These are phyloP conservation scores for Heliconius hortense DNA, from an alignment of 2,888 invertebrate genomes.

Conservation along the genomic window DNA sequence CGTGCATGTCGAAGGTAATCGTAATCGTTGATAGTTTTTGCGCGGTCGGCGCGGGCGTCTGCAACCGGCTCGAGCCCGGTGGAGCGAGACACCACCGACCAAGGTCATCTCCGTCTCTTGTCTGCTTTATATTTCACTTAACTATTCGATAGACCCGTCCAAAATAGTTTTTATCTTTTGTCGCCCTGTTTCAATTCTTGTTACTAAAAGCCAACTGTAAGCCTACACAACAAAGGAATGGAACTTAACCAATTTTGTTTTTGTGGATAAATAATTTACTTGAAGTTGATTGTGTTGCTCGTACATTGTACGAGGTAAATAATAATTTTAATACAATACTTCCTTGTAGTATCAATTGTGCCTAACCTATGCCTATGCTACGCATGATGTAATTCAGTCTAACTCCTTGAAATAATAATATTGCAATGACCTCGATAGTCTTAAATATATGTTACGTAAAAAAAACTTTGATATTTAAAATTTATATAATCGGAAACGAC, in stretches of 20 bases:
- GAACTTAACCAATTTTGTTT: constrained; percentile 36
- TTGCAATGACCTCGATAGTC: not conserved
- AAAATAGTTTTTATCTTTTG: constrained; percentile 59
- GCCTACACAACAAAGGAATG: constrained; percentile 47
- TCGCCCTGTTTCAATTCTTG: constrained; percentile 45
- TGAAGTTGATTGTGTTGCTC: constrained; percentile 22
- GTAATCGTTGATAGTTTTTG: constrained; percentile 60
- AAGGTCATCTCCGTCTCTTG: constrained; percentile 61
- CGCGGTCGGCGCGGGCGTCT: constrained; percentile 45
- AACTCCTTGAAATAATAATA: not conserved
- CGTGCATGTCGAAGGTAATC: constrained; percentile 61
- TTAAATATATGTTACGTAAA: not conserved
- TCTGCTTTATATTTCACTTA: constrained; percentile 61
- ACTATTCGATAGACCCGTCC: constrained; percentile 62
- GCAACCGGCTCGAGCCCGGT: constrained; percentile 57
- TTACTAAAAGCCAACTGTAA: constrained; percentile 48
- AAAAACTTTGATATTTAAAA: not conserved
- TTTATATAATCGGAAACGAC: not conserved
- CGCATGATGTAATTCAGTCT: not conserved
- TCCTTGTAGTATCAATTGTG: constrained; percentile 17
- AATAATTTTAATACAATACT: constrained; percentile 27
- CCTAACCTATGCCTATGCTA: not conserved
- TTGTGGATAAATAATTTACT: constrained; percentile 31
- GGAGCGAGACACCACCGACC: constrained; percentile 65
- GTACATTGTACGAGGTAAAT: constrained; percentile 28